These are phyloP conservation scores for Deroplatys truncata DNA, from an alignment of 2,888 invertebrate genomes.

Conservation along the genomic window DNA sequence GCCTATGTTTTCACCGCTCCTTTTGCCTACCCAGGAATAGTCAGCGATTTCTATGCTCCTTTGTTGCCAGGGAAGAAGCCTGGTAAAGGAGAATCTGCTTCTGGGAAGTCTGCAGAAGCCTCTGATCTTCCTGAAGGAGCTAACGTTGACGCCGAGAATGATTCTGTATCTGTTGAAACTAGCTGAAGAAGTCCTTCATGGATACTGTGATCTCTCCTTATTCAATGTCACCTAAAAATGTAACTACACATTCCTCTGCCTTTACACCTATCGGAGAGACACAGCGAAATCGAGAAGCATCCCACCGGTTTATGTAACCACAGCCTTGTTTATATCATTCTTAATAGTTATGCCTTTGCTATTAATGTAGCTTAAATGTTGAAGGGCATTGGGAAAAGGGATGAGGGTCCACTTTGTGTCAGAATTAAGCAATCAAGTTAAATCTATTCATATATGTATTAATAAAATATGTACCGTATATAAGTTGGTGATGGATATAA, in stretches of 20 bases:
- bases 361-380: too few relatives aligned
- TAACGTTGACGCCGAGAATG: slow-evolving; percentile 5
- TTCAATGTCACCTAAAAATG: neutral
- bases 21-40: neutral
- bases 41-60: neutral
- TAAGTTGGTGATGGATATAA: too few relatives aligned
- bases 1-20: neutral
- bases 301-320: neutral
- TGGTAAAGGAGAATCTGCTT: neutral
- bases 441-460: neutral
- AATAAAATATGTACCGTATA: neutral
- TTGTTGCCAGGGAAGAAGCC: neutral
- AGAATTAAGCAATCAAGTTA: neutral
- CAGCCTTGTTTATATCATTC: neutral
- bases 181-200: neutral
- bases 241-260: too few relatives aligned
- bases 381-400: too few relatives aligned
- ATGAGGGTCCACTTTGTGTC: too few relatives aligned
- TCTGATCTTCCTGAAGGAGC: neutral
- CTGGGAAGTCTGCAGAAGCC: neutral
- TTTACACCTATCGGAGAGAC: too few relatives aligned
- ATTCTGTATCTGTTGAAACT: slow-evolving; percentile 3
- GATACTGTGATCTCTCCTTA: neutral
- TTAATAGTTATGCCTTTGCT: too few relatives aligned
- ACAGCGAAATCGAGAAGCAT: neutral